phyloP scores from a whole-genome alignment of 2,797 vertebrate species.

The Lates japonicus region DNA sequence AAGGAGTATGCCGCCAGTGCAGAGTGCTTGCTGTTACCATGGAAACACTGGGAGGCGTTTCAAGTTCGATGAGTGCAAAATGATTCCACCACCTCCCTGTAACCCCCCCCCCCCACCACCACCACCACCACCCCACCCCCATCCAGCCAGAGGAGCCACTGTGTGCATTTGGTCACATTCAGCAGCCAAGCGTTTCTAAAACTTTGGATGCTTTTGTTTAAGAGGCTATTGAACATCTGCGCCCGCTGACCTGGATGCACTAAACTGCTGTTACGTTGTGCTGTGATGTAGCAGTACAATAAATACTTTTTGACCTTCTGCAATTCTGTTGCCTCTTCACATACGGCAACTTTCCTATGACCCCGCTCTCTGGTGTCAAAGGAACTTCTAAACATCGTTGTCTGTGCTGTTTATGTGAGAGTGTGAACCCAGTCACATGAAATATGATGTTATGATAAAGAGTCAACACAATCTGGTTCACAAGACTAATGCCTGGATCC shows the following conservation, averaged over 20 bases:
- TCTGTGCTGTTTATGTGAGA: slow-evolving; percentile 13
- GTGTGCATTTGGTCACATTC: background rate
- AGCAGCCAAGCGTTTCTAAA: slow-evolving; percentile 18
- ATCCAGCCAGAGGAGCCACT: slow-evolving; percentile 26
- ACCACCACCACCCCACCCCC: slow-evolving; percentile 1
- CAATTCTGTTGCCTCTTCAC: background rate
- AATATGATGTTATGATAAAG: slow-evolving; percentile 27
- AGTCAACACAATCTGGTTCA: slow-evolving; percentile 15
- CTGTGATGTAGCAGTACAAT: background rate
- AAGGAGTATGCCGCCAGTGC: slow-evolving; percentile 57
- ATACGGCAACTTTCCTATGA: background rate
- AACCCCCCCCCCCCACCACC: slow-evolving; percentile 1
- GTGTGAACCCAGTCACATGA: slow-evolving; percentile 28
- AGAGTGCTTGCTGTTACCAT: slow-evolving; percentile 81
- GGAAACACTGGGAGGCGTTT: slow-evolving; percentile 75
- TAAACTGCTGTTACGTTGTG: background rate
- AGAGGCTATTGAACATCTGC: background rate
- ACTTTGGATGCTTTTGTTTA: background rate
- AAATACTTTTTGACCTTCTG: background rate
- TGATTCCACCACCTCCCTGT: slow-evolving; percentile 22
- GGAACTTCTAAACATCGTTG: slow-evolving; percentile 12
- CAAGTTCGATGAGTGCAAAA: slow-evolving; percentile 54
- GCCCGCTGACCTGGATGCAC: background rate
- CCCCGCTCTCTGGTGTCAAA: background rate
- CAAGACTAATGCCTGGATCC: slow-evolving; percentile 13